Base-by-base conservation (phyloP, 2,113 vertebrate species). In the Eolophus roseicapilla region DNA sequence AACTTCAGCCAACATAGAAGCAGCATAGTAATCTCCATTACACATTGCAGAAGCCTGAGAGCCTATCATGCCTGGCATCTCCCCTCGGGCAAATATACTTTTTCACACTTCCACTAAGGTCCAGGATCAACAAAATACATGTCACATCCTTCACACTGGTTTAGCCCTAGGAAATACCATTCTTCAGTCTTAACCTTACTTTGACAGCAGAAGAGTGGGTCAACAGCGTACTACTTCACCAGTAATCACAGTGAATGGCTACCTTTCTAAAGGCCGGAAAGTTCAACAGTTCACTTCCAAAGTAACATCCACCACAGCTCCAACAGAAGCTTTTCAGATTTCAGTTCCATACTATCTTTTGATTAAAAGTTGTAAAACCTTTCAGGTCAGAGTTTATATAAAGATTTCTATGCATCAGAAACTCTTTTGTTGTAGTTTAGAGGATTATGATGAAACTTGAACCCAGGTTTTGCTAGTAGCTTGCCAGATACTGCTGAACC, bases 241-340 rank as follows among this genome's bases (percentile, higher is more conserved):
- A 29, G 6, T 52, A 57, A 43, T 37, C 25, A 33, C 35, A 52
- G 31, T 2, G 13, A 60, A 52, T 0, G 0, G 7, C 4, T 1
- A 2, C 15, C 29, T 82, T 57, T n/a, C 52, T 78, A 57, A 86
- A 86, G 46, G 15, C 27, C 44, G 60, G 12, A 4, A 41, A 37
- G 43, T 64, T 59, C n/a, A 78, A 11, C 33, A 41, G 25, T 46
- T 82, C 16, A 17, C 11, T 92, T 69, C 25, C 47, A 64, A 78
- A 69, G 17, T 17, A 47, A 17, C 15, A 46, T 33, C 13, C 29
- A 55, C n/a, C 20, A 37, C 0, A 2, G 21, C 12, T 89, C 18
- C 35, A 63, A 50, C 1, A 37, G 43, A 64, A 53, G 23, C 13
- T 55, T 87, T 88, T 47, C 63, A 49, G 44, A 27, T 85, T 85